Conservation (phyloP, 2,113 vertebrate species). For the Pseudois nayaur region DNA sequence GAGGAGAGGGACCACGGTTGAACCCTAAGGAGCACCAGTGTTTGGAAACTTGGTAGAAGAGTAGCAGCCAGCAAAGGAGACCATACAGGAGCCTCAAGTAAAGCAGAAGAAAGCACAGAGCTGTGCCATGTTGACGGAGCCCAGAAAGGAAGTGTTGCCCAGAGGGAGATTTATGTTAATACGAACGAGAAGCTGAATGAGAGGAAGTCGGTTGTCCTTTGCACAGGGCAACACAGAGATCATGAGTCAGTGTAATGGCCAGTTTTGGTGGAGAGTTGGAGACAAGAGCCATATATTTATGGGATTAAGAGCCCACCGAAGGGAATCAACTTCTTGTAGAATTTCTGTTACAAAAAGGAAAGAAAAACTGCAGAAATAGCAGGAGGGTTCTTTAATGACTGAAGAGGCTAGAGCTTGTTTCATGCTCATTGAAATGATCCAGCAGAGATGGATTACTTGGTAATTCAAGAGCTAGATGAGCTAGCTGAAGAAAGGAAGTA, state of each 20-base stretch:
- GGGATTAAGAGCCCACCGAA: neutral
- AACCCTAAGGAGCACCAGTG: neutral
- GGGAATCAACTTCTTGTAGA: neutral
- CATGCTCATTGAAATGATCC: neutral
- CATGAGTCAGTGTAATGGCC: accelerated
- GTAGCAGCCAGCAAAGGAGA: neutral
- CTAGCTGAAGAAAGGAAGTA: neutral
- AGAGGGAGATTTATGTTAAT: too few species aligned
- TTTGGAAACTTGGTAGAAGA: neutral
- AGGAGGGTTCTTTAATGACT: neutral
- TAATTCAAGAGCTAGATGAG: neutral
- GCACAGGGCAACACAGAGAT: neutral
- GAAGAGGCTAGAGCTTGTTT: neutral
- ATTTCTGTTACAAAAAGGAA: neutral
- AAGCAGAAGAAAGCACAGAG: neutral
- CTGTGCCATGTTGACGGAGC: neutral
- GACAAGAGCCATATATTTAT: neutral
- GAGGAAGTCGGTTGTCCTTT: neutral
- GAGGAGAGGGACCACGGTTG: neutral
- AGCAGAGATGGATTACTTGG: neutral
- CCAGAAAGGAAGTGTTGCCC: neutral
- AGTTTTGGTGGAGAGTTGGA: neutral
- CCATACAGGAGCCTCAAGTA: neutral
- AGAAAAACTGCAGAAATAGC: too few species aligned
- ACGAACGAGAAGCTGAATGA: too few species aligned